These are phyloP conservation scores for Podarcis lilfordi DNA, from an alignment of 2,797 vertebrate genomes.

Conservation along the genomic window DNA sequence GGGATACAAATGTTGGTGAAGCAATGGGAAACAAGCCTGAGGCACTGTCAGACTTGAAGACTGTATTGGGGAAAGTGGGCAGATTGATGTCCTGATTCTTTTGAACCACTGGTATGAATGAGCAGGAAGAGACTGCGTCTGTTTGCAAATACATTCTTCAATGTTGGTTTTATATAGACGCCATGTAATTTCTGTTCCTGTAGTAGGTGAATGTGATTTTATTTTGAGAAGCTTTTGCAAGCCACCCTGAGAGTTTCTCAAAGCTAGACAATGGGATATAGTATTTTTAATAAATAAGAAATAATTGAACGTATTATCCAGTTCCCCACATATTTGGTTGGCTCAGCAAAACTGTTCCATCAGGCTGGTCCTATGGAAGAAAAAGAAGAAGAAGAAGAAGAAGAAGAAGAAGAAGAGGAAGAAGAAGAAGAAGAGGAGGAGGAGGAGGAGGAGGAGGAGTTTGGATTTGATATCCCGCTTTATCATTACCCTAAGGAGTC, in stretches of 20 bases:
- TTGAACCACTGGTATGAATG: neutral
- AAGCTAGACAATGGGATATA: no score
- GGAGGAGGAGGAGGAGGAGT: no score
- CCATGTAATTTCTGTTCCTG: neutral
- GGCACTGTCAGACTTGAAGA: conserved; percentile 78
- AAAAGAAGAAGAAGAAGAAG: no score
- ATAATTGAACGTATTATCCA: neutral
- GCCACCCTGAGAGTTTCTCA: neutral
- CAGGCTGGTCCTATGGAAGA: neutral
- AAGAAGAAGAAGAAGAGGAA: no score
- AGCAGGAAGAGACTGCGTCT: neutral
- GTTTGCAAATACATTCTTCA: neutral
- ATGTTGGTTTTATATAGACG: neutral
- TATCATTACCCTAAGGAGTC: no score
- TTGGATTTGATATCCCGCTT: no score
- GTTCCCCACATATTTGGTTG: neutral
- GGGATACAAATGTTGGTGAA: conserved; percentile 75
- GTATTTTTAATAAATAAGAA: no score
- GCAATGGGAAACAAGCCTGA: conserved; percentile 78
- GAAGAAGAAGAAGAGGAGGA: no score
- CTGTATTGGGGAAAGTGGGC: conserved; percentile 77
- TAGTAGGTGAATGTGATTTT: neutral
- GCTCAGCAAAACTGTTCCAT: neutral
- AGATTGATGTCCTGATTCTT: conserved; percentile 64
- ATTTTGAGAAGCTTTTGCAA: neutral